Percentiles rank a stretch among this genome's conserved stretches.
These are phyloP conservation scores for Trissolcus brochymenae DNA, from an alignment of 2,888 invertebrate species.

Conservation along the genomic window DNA sequence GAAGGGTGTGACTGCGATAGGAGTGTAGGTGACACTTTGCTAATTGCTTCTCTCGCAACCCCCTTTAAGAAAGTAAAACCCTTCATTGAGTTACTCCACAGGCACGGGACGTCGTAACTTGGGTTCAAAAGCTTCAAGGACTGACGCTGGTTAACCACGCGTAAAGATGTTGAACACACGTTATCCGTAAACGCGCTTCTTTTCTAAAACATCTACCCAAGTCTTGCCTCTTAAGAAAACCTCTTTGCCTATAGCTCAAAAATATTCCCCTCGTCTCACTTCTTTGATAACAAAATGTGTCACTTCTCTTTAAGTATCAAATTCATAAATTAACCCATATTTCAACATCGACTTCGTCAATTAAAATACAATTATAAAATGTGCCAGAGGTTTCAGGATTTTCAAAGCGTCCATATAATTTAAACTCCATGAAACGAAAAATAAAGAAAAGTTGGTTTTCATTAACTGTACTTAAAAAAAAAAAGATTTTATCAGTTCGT, in stretches of 20 bases:
- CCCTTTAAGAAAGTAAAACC: conserved; percentile 71
- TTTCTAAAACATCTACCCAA: conserved; percentile 26
- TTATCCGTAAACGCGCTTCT: conserved; percentile 41
- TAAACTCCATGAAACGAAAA: background rate
- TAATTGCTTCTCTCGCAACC: conserved; percentile 72
- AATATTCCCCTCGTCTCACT: background rate
- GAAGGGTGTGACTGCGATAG: conserved; percentile 64
- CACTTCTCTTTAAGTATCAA: no score
- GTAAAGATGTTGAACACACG: conserved; percentile 51
- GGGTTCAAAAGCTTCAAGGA: conserved; percentile 56
- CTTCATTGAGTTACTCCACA: conserved; percentile 58
- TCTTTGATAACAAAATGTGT: no score
- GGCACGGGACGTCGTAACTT: conserved; percentile 46
- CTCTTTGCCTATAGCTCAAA: background rate
- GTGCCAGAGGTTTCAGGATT: no score
- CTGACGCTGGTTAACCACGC: conserved; percentile 56
- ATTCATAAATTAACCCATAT: no score
- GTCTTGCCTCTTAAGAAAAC: conserved; percentile 20
- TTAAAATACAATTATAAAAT: no score
- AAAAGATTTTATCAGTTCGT: no score
- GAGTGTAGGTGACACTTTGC: conserved; percentile 76
- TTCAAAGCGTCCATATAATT: no score
- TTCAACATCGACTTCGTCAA: no score
- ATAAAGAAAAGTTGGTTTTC: background rate
- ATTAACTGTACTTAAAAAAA: background rate